phyloP scores from a whole-genome alignment of 2,888 invertebrate genomes.

The Ectemnius lituratus region DNA sequence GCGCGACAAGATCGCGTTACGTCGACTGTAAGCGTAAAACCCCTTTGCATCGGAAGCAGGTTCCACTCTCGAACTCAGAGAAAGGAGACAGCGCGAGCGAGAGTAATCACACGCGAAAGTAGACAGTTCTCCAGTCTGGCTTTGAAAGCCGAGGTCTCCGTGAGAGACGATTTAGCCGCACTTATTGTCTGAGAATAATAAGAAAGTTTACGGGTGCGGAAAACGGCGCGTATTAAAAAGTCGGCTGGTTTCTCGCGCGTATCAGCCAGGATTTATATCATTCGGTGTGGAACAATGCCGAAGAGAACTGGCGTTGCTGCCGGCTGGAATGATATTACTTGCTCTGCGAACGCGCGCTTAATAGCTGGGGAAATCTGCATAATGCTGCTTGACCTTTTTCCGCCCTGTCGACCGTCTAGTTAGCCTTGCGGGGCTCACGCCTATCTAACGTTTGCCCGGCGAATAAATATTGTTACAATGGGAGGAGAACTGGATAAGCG shows the following conservation, averaged over 20 bases:
- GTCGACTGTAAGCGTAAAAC: conserved; percentile 32
- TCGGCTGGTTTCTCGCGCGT: background rate
- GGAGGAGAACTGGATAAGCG: too few species aligned
- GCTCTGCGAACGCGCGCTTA: too few species aligned
- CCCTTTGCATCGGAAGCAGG: conserved; percentile 28
- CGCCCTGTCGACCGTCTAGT: too few species aligned
- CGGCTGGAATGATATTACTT: too few species aligned
- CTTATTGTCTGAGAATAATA: conserved; percentile 24
- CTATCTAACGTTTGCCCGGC: too few species aligned
- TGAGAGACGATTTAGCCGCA: conserved; percentile 18
- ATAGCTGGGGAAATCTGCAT: too few species aligned
- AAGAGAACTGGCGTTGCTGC: background rate
- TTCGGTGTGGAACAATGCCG: background rate
- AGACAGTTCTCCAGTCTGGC: conserved; percentile 11
- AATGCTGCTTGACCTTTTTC: too few species aligned
- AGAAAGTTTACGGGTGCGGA: background rate
- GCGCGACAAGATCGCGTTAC: conserved; percentile 28
- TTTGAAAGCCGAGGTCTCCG: conserved; percentile 17
- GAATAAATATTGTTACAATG: too few species aligned
- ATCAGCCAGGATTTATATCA: background rate
- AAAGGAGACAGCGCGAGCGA: background rate
- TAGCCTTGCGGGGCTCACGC: too few species aligned
- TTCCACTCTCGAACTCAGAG: conserved; percentile 25
- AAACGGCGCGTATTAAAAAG: conserved; percentile 20
- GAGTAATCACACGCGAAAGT: conserved; percentile 35